Evolutionary conservation across 2,113 vertebrate species (phyloP).

Genomic region (Herpailurus yagouaroundi): DNA sequence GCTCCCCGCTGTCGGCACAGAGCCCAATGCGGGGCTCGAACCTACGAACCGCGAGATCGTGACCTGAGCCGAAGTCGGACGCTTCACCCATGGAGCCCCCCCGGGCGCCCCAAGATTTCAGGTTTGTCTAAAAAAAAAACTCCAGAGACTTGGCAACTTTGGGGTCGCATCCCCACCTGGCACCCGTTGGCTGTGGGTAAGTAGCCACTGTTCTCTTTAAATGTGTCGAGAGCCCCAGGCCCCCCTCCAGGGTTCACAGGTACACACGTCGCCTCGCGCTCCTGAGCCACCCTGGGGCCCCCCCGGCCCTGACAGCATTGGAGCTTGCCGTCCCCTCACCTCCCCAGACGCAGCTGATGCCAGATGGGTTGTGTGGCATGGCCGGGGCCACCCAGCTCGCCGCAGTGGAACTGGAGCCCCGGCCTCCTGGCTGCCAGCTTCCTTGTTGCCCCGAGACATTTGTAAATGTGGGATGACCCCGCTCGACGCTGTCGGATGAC

Average conservation of each 20-base stretch:
- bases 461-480: neutral
- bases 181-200: neutral
- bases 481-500: neutral
- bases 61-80: no score
- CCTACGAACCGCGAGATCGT: no score
- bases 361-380: neutral
- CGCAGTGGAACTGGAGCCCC: neutral
- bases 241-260: neutral
- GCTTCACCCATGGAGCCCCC: no score
- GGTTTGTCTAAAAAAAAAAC: neutral
- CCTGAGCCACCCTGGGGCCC: neutral
- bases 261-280: fast-evolving
- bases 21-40: no score
- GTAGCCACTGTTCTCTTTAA: neutral
- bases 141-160: neutral
- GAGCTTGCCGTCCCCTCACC: neutral
- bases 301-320: fast-evolving
- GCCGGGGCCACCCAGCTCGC: neutral
- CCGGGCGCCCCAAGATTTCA: no score
- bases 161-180: neutral
- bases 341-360: neutral
- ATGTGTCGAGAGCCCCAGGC: neutral
- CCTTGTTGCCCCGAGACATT: neutral
- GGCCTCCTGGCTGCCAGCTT: neutral
- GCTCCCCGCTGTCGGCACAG: no score